Base-by-base conservation (phyloP, 37 sponge, comb jelly and placozoan species). In the Axinella damicornis region DNA sequence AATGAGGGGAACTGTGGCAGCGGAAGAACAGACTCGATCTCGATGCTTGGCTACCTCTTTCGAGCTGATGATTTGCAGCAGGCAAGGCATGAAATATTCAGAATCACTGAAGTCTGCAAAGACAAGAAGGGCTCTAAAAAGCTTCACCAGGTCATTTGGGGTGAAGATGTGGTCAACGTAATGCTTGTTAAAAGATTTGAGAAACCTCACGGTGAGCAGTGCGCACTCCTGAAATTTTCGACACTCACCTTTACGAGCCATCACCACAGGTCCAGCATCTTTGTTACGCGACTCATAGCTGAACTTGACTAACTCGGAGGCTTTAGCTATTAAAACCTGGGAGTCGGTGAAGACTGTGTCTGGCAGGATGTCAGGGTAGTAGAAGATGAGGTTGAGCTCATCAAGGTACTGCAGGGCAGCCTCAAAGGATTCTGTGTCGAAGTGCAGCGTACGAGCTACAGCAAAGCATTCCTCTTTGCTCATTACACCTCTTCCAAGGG, bases 11-110 rank as follows among this genome's bases (percentile, higher is more conserved):
- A 57, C 57, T 56, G 59, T 28, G 17, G 81, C 34, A 25, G 31
- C 66, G 16, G 34, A 20, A 69, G 30, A 25, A 31, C n/a, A 11
- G 1, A 32, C 20, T 20, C 54, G n/a, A n/a, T n/a, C n/a, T n/a
- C n/a, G 58, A 17, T 54, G 27, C 31, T 54, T 38, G 33, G 27
- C n/a, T 25, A 69, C 57, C 53, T 80, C 67, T 28, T 80, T 46
- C 0, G 68, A 13, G 9, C 33, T 41, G 15, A 68, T 13, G 0
- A 28, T n/a, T 27, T 22, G 68, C 1, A 80, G 69, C 1, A 80
- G 81, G 14, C 69, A 56, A 0, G 81, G 81, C 54, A 80, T 53
- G 28, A 80, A 67, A n/a, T 80, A 69, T 22, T 80, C 81, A 9
- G 54, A 27, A 53, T 20, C 69, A 54, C n/a, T 68, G 53, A 46